These are phyloP conservation scores for Marisa cornuarietis DNA, from an alignment of 1,140 invertebrate genomes.

Conservation along the genomic window DNA sequence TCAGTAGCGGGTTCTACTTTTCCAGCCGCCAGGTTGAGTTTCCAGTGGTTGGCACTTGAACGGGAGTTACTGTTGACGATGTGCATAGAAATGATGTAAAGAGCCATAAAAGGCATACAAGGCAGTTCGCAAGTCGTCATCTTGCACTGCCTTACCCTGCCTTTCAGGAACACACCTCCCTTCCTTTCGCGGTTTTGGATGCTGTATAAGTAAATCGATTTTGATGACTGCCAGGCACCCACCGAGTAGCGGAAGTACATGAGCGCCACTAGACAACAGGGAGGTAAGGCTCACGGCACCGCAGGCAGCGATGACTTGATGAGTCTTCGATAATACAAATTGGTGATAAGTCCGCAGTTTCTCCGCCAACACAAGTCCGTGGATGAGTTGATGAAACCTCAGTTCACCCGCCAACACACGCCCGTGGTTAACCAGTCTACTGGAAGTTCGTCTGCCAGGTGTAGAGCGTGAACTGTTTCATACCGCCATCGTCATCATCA, in stretches of 20 bases:
- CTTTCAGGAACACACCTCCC: not conserved
- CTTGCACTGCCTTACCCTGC: constrained; percentile 4
- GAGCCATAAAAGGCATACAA: constrained; percentile 62
- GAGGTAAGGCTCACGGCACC: not conserved
- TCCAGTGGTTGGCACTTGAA: constrained; percentile 74
- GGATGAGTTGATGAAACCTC: too few species aligned
- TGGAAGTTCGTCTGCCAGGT: too few species aligned
- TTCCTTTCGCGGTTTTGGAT: not conserved
- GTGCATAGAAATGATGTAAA: constrained; percentile 72
- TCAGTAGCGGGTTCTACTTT: constrained; percentile 72
- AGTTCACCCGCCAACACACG: too few species aligned
- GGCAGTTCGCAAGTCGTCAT: constrained; percentile 54
- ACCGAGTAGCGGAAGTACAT: constrained; percentile 2
- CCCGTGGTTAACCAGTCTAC: too few species aligned
- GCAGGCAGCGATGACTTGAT: too few species aligned
- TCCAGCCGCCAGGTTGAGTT: constrained; percentile 68
- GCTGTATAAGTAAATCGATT: not conserved
- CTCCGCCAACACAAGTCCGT: too few species aligned
- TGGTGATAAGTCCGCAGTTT: too few species aligned
- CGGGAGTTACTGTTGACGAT: constrained; percentile 77
- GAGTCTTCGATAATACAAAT: too few species aligned
- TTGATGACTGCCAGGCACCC: not conserved
- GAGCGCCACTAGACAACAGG: constrained; percentile 5
- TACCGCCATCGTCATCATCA: too few species aligned
- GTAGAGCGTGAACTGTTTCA: too few species aligned